Evolutionary conservation across 1,140 invertebrate species (phyloP).

Genomic region (Formica selysi): DNA sequence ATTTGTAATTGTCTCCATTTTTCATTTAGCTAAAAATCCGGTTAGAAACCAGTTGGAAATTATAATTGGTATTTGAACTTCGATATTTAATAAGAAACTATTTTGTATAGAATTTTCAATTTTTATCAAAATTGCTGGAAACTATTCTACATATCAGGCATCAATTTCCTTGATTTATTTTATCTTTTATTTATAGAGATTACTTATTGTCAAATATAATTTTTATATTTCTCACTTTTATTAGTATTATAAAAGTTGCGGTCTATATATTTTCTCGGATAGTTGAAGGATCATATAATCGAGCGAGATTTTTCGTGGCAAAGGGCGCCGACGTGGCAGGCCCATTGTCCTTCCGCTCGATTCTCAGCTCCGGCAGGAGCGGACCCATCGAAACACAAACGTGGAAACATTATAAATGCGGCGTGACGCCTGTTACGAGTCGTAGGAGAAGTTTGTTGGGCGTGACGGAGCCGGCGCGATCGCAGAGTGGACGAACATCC

Average conservation of each 20-base stretch:
- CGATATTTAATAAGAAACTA: background rate
- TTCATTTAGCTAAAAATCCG: background rate
- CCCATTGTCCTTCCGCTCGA: conserved; percentile 72
- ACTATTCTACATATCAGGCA: background rate
- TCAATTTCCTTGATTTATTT: background rate
- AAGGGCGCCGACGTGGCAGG: conserved; percentile 70
- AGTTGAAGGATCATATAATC: conserved; percentile 66
- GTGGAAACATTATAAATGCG: conserved; percentile 86
- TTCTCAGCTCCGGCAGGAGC: conserved; percentile 64
- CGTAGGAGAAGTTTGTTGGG: conserved; percentile 82
- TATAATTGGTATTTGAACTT: background rate
- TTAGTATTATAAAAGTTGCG: conserved; percentile 24
- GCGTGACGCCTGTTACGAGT: conserved; percentile 81
- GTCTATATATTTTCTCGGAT: conserved; percentile 12
- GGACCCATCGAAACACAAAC: conserved; percentile 83
- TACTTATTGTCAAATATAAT: no score
- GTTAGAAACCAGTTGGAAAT: background rate
- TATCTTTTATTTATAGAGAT: background rate
- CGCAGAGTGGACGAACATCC: conserved; percentile 59
- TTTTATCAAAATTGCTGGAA: background rate
- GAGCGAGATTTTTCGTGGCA: conserved; percentile 58
- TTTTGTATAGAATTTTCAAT: background rate
- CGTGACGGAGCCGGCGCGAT: conserved; percentile 83
- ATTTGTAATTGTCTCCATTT: background rate
- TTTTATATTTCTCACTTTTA: background rate